Base-by-base conservation (phyloP, 2,888 invertebrate genomes). In the Metacarcinus magister region DNA sequence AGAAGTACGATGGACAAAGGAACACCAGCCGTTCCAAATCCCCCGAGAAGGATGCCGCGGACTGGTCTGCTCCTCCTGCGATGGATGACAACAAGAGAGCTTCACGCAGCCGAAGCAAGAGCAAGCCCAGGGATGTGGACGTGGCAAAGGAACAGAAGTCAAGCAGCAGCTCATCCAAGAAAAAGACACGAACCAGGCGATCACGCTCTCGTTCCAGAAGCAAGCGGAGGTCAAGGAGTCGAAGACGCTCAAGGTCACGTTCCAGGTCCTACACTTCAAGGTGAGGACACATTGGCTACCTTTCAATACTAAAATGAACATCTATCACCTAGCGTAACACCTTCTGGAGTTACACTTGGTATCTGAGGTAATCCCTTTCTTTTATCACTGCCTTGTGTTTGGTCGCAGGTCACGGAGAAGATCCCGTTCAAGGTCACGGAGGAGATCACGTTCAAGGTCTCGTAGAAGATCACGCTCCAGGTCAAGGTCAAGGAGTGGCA, bases 401-500 rank as follows among this genome's bases (percentile, higher is more conserved):
- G 28, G 43, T 87, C 39, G 5, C 60, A 95, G 95, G 93, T 93
- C 95, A 8, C 82, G 95, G 10, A 96, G 96, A 44, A 95, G 96
- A 60, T 96, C 96, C 82, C 92, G 95, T 19, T 96, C 96, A 16
- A 89, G 96, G 43, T 44, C 75, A 28, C 46, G 95, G 67, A 91
- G 91, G 13, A 90, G 96, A 46, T 92, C 92, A n/a, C 94, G 97
- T 28, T 95, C 95, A 48, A 89, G 96, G 44, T 96, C 97, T 16
- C 93, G 96, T 39, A 44, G 91, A 48, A 92, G 96, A 75, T 75
- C 95, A 13, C 92, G 96, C n/a, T 90, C 95, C 90, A 92, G 96
- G 54, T 96, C 96, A 43, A 93, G 96, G 82, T 96, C 95, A 8
- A 96, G 97, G 60, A 97, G 97, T 94, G 96, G 96, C 44, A 96